Base-by-base conservation (phyloP, 2,888 invertebrate species). In the Orthosia gothica region DNA sequence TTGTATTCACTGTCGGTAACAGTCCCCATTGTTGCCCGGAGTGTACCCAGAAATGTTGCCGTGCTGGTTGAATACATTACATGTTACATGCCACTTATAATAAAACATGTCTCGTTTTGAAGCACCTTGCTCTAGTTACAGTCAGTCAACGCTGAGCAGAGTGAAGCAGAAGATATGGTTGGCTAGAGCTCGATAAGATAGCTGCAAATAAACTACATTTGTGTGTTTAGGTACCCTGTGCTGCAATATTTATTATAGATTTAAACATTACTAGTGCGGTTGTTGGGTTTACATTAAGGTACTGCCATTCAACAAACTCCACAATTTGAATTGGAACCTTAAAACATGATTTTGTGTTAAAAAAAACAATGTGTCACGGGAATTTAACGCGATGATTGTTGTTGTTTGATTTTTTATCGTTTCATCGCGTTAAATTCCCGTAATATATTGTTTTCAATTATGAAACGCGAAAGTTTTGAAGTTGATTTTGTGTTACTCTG, bases 91-190 rank as follows among this genome's bases (percentile, higher is more conserved):
- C 26, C 40, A 26, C 13, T 26, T 23, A 45, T 55, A 23, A 32
- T 54, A 40, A 9, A 59, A 68, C 52, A 61, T 61, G 61, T 15
- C 49, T 69, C 54, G 70, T 54, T 26, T 78, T 32, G 20, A 67
- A 70, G 49, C 61, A 61, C 54, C 70, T 50, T 55, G 26, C 20
- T 45, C 15, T 55, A 49, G 18, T 45, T 61, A 61, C 75, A 61
- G 61, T 70, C 61, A 61, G 49, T 78, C 78, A 76, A 70, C 78
- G 49, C 74, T 18, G 18, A 12, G 47, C 5, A 23, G 18, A 12
- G 47, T 1, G 26, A 5, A 13, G 26, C 9, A 3, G 16, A 23
- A 9, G 69, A 16, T 26, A 52, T 15, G 20, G n/a, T 45, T 45
- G 40, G 40, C 13, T 18, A 5, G 20, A 58, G 32, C 18, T 45